Base-by-base conservation (phyloP, 2,888 invertebrate species). In the Volucella inflata region DNA sequence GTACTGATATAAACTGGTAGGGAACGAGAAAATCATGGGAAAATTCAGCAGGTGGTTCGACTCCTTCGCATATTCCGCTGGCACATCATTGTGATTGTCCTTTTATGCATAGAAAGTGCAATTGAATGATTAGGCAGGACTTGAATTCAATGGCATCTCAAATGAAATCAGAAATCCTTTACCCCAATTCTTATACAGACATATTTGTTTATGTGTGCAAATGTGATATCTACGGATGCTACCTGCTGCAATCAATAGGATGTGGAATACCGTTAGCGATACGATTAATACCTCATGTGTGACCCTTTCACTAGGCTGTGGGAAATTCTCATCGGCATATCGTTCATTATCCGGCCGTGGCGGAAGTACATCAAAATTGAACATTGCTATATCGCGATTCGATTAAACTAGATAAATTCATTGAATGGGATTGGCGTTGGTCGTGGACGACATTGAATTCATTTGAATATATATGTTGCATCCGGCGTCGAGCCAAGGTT, bases 1-100 rank as follows among this genome's bases (percentile, higher is more conserved):
- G 6, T 30, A 83, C 62, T 64, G 62, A 60, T 16, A 6, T 30
- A 11, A 10, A 62, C 6, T 16, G 53, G 16, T 44, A 14, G 40
- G 21, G 64, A 78, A 70, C 48, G 59, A 60, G 59, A 57, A 36
- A 64, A 81, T 81, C 85, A 76, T 85, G 85, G 85, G 85, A 85
- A 85, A 85, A 85, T 85, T 85, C 81, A 85, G 85, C 85, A 85
- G 85, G 85, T 85, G 85, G 76, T 81, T 76, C 36, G 11, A 46
- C 10, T 53, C 59, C 55, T 53, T 70, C 42, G 71, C 70, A 80
- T 84, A 71, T 80, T 80, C 57, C 79, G 64, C 79, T 59, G 64
- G 30, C 30, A 30, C 74, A 65, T 84, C 79, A 75, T 81, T 81
- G 76, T 85, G 85, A 77, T 81, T 85, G 85, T 85, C 72, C 85